These are phyloP conservation scores for Ophion slaviceki DNA, from an alignment of 2,888 invertebrate species.

Conservation along the genomic window DNA sequence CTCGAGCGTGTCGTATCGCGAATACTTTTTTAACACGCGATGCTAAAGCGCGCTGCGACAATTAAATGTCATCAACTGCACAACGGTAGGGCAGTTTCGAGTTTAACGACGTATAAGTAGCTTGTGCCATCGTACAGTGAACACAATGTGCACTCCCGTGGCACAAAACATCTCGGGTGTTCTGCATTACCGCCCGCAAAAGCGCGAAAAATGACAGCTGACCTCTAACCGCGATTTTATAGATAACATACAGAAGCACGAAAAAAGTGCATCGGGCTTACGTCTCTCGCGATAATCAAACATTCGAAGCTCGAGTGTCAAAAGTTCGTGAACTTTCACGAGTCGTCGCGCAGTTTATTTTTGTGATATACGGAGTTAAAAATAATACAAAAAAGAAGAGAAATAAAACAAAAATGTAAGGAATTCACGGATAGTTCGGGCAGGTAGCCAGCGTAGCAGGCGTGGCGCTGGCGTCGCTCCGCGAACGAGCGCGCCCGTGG, in stretches of 20 bases:
- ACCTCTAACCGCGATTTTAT: not conserved
- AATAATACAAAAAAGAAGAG: conserved; percentile 21
- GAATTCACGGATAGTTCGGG: conserved; percentile 29
- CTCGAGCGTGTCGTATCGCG: conserved; percentile 48
- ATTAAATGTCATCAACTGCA: conserved; percentile 45
- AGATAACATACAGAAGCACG: not conserved
- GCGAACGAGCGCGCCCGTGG: conserved; percentile 22
- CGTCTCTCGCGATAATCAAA: not conserved
- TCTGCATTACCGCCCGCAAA: conserved; percentile 33
- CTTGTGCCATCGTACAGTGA: not conserved
- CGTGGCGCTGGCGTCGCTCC: conserved; percentile 53
- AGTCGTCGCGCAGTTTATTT: conserved; percentile 16
- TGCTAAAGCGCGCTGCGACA: conserved; percentile 42
- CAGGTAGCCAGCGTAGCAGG: conserved; percentile 39
- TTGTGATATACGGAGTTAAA: conserved; percentile 28
- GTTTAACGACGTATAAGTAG: conserved; percentile 9
- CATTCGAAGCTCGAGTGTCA: not conserved
- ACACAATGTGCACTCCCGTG: not conserved
- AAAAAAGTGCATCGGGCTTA: not conserved
- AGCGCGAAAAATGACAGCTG: conserved; percentile 29
- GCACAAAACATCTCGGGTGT: not conserved
- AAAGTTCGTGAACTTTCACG: conserved; percentile 22
- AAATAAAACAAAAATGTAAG: conserved; percentile 21
- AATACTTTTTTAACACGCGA: conserved; percentile 45
- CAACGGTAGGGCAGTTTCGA: conserved; percentile 34